Evolutionary conservation across 1,140 invertebrate genomes (phyloP), one percentile per base, ranked within the genome.

Genomic region (Caerostris extrusa): DNA sequence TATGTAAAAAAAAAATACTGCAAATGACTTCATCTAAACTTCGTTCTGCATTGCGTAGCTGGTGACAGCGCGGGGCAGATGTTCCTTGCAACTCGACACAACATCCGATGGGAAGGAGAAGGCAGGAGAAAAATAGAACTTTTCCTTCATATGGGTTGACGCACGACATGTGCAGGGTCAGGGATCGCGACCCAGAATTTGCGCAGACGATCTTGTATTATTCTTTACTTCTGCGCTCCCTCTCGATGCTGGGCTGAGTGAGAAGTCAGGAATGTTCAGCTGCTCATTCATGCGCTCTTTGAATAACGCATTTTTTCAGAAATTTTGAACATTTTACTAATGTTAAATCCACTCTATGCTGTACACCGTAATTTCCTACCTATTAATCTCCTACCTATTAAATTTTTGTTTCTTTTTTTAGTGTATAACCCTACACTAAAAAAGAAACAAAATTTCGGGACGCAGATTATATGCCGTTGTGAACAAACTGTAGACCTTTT

Each of bases 141-240:
- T 77, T 34, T 34, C 34, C 64, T 17, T 69, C 69, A 10, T 34
- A 50, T 34, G 34, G 19, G 69, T 53, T 50, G 69, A 53, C 69
- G 8, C 69, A 50, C 69, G 69, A 53, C 69, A 69, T 69, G 50
- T 50, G 69, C 71, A 71, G 71, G 90, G 77, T 91, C 90, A 91
- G 58, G 14, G 90, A 82, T 82, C 90, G 19, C 58, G 90, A 61
- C 90, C 90, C 53, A 91, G 34, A 82, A 91, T 82, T 91, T 82
- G 10, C 19, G 17, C 69, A 81, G 19, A 60, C 53, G 55, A 82
- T 77, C 19, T 34, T 34, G 50, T n/a, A 77, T 3, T 77, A 77
- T 77, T 12, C 34, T 77, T 34, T 77, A 3, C n/a, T 71, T 34
- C 19, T 10, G 12, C 34, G 34, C 19, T 77, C 8, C 34, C 34